These are phyloP conservation scores for Lagenorhynchus albirostris DNA, from an alignment of 2,113 vertebrate genomes.

Conservation along the genomic window DNA sequence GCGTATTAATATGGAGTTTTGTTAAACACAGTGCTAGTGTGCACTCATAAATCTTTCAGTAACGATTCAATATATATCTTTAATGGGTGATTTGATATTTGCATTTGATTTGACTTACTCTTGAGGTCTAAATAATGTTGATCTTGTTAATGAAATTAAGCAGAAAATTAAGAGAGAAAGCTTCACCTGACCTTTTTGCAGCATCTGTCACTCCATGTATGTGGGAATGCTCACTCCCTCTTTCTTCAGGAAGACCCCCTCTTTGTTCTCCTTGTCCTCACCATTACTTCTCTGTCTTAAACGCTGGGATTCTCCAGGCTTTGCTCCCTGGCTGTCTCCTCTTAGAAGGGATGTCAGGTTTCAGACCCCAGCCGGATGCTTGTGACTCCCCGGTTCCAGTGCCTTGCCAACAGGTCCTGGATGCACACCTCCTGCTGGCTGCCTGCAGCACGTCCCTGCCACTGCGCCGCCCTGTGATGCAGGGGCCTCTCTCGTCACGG, in stretches of 20 bases:
- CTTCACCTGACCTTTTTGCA: neutral
- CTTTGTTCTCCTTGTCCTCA: neutral
- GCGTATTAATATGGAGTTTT: neutral
- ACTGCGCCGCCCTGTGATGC: neutral
- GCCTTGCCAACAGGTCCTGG: neutral
- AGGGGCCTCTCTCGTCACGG: neutral
- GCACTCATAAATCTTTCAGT: neutral
- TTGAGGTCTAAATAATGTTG: neutral
- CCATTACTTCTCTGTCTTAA: neutral
- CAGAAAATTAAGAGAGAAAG: neutral
- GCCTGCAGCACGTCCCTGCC: too few relatives aligned
- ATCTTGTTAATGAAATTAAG: neutral
- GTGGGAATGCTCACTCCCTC: neutral
- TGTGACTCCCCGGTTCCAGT: neutral
- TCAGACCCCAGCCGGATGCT: neutral
- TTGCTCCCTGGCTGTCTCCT: neutral
- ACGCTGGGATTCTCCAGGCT: neutral
- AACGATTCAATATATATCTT: neutral
- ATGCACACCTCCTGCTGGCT: neutral
- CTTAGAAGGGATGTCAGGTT: neutral
- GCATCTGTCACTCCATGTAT: neutral
- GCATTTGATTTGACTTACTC: neutral
- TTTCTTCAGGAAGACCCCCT: neutral
- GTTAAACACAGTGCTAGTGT: neutral
- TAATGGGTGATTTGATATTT: neutral